A percentile compares a stretch with the other conserved stretches of the same genome.
Conservation (phyloP, 2,797 vertebrate species). For the Lycodopsis pacificus region DNA sequence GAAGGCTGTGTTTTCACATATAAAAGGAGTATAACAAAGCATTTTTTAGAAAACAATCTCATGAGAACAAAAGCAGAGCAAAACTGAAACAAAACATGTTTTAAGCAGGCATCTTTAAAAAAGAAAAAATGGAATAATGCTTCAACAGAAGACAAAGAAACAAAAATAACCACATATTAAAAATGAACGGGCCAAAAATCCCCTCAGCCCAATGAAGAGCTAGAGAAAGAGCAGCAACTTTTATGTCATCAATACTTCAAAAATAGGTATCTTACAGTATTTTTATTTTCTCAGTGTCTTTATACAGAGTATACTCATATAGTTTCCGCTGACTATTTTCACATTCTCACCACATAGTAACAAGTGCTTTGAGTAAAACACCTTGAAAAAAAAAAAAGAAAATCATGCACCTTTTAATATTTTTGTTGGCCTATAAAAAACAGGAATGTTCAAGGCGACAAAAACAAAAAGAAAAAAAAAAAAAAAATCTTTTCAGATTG, state of each 20-base stretch:
- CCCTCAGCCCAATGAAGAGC: conserved; percentile 62
- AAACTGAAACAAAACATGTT: conserved; percentile 48
- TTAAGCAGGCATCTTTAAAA: conserved; percentile 62
- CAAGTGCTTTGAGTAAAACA: conserved; percentile 85
- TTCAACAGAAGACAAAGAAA: conserved; percentile 52
- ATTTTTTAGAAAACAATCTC: conserved; percentile 57
- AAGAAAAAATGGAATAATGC: conserved; percentile 46
- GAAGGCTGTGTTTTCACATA: conserved; percentile 67
- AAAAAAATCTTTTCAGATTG: conserved; percentile 61
- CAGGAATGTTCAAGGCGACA: conserved; percentile 85
- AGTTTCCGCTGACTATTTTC: conserved; percentile 86
- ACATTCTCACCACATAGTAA: conserved; percentile 88
- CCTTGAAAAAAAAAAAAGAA: conserved; percentile 69
- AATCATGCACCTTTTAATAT: conserved; percentile 86
- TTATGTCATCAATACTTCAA: conserved; percentile 82
- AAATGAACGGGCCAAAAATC: conserved; percentile 70
- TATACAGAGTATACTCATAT: conserved; percentile 89
- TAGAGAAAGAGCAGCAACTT: conserved; percentile 78
- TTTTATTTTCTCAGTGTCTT: conserved; percentile 83
- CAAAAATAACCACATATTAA: conserved; percentile 55
- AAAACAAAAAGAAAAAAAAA: conserved; percentile 64
- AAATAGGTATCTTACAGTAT: conserved; percentile 88
- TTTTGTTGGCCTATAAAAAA: conserved; percentile 82
- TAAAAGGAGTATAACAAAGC: conserved; percentile 73
- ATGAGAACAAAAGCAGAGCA: conserved; percentile 46